phyloP scores from a whole-genome alignment of 2,797 vertebrate genomes.

The Microchirus variegatus region DNA sequence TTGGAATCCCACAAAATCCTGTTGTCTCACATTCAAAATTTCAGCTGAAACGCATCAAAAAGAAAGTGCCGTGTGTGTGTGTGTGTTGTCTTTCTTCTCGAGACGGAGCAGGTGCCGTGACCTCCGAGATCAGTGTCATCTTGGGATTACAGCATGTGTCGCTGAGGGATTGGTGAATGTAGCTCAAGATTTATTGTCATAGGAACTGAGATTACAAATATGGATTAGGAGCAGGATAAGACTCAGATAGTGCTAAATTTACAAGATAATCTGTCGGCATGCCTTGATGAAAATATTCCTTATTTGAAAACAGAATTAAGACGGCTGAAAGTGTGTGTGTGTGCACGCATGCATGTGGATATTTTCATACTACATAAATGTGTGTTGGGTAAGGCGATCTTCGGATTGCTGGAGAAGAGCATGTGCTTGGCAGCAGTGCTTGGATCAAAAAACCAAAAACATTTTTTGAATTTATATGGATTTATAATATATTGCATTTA shows the following conservation, averaged over 20 bases:
- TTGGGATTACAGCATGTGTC: constrained; percentile 75
- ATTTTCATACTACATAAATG: background rate
- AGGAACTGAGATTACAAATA: constrained; percentile 71
- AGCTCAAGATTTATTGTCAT: constrained; percentile 63
- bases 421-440: constrained; percentile 8
- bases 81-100: constrained; percentile 45
- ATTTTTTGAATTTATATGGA: background rate
- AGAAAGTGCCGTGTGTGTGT: constrained; percentile 33
- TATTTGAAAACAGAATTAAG: constrained; percentile 65
- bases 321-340: constrained; percentile 2
- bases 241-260: constrained; percentile 75
- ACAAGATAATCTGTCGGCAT: constrained; percentile 65
- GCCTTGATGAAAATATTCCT: constrained; percentile 56
- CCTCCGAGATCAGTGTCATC: constrained; percentile 75
- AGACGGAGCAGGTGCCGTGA: constrained; percentile 76
- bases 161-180: constrained; percentile 63
- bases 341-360: background rate
- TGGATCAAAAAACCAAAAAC: constrained; percentile 1
- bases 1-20: background rate
- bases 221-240: constrained; percentile 76
- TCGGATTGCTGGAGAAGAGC: constrained; percentile 23
- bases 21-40: constrained; percentile 14
- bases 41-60: constrained; percentile 18
- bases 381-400: background rate
- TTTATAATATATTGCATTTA: background rate